Conservation (phyloP, 2,797 vertebrate species). For the Setipinna tenuifilis region DNA sequence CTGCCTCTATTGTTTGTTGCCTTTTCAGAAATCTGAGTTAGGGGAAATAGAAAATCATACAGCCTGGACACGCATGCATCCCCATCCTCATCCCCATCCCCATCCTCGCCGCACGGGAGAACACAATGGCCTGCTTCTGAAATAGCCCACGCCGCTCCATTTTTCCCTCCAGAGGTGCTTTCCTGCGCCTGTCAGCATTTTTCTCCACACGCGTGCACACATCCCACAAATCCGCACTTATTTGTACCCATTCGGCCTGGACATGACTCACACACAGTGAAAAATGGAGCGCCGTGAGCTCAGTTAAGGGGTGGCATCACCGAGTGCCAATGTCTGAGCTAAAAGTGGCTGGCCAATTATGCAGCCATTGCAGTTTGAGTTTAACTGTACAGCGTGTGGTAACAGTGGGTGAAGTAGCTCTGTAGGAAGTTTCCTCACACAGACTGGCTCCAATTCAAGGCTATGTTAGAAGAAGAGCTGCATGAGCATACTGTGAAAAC, state of each 20-base stretch:
- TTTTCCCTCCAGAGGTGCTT: slow-evolving; percentile 18
- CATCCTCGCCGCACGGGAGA: background rate
- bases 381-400: background rate
- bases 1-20: background rate
- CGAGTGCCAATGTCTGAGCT: no score
- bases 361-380: background rate
- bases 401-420: no score
- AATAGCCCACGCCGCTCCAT: slow-evolving; percentile 45
- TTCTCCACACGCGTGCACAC: background rate
- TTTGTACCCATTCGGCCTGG: background rate
- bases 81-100: background rate
- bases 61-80: background rate
- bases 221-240: background rate
- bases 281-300: background rate
- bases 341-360: background rate
- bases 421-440: no score
- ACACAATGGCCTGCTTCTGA: slow-evolving; percentile 51
- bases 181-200: background rate
- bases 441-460: no score
- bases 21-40: background rate
- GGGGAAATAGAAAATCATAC: background rate
- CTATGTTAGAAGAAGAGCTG: no score
- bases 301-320: background rate
- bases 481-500: no score
- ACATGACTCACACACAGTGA: background rate